Percentiles rank a stretch among this genome's conserved stretches.
Evolutionary conservation across 1,140 invertebrate genomes (phyloP).

Genomic region (Harpegnathos saltator): DNA sequence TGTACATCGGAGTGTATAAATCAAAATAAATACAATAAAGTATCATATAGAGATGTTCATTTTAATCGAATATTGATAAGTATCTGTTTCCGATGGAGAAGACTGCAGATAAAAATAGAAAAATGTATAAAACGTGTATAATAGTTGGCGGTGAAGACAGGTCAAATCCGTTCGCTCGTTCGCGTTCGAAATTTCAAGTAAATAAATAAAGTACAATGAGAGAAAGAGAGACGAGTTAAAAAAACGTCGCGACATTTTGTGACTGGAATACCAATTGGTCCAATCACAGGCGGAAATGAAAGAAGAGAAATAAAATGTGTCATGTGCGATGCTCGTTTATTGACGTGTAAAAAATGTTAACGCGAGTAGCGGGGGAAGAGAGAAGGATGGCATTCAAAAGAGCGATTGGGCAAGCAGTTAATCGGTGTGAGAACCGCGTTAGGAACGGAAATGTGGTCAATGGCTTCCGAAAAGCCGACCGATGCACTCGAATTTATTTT

Average conservation of each 20-base stretch:
- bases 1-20: no score
- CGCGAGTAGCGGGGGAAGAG: neutral
- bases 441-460: conserved; percentile 16
- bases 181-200: neutral
- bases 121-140: neutral
- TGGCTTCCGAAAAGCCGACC: neutral
- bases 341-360: conserved; percentile 39
- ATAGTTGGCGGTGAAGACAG: neutral
- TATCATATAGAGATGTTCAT: no score
- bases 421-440: conserved; percentile 41
- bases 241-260: conserved; percentile 6
- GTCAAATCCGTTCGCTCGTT: neutral
- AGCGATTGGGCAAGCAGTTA: conserved; percentile 26
- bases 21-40: no score
- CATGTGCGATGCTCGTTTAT: conserved; percentile 13
- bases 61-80: neutral
- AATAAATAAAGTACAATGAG: neutral
- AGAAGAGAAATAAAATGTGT: conserved; percentile 27
- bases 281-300: conserved; percentile 10
- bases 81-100: neutral
- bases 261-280: conserved; percentile 20
- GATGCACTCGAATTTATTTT: neutral
- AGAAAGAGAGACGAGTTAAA: conserved; percentile 9
- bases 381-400: conserved; percentile 1
- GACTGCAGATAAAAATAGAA: neutral